phyloP scores from a whole-genome alignment of 2,888 invertebrate genomes.

The Agriopis marginaria region DNA sequence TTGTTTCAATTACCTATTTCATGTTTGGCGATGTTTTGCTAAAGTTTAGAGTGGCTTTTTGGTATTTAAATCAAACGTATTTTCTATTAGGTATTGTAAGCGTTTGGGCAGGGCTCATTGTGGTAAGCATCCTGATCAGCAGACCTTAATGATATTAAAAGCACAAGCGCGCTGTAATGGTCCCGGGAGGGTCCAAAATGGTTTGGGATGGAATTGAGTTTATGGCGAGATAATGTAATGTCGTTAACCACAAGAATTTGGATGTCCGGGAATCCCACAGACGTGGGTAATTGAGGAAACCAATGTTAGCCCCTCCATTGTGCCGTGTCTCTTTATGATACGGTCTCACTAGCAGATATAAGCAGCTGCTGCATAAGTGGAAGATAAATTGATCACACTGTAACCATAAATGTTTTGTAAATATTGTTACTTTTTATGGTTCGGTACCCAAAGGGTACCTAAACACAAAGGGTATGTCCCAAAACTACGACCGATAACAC shows the following conservation, averaged over 20 bases:
- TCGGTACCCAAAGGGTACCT: too few relatives aligned
- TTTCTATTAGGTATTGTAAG: background rate
- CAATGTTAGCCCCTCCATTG: background rate
- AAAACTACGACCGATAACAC: too few relatives aligned
- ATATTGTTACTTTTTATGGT: too few relatives aligned
- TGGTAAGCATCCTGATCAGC: constrained; percentile 38
- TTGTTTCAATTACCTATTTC: too few relatives aligned
- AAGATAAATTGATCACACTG: too few relatives aligned
- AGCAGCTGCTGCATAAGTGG: too few relatives aligned
- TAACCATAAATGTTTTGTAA: too few relatives aligned
- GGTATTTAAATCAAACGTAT: background rate
- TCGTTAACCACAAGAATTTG: constrained; percentile 30
- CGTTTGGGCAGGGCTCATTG: constrained; percentile 10
- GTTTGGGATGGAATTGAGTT: constrained; percentile 31
- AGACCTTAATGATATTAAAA: constrained; percentile 32
- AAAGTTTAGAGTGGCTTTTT: too few relatives aligned
- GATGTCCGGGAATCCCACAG: constrained; percentile 11
- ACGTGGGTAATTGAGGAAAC: background rate
- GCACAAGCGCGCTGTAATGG: constrained; percentile 35
- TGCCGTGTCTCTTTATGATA: background rate
- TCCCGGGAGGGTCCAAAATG: constrained; percentile 39
- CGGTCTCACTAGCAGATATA: too few relatives aligned
- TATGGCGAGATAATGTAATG: constrained; percentile 28
- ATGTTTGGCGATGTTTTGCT: too few relatives aligned
- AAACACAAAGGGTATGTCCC: too few relatives aligned